Evolutionary conservation across 2,113 vertebrate species (phyloP), one percentile per base, ranked within the genome.

Genomic region (Mesocricetus auratus): DNA sequence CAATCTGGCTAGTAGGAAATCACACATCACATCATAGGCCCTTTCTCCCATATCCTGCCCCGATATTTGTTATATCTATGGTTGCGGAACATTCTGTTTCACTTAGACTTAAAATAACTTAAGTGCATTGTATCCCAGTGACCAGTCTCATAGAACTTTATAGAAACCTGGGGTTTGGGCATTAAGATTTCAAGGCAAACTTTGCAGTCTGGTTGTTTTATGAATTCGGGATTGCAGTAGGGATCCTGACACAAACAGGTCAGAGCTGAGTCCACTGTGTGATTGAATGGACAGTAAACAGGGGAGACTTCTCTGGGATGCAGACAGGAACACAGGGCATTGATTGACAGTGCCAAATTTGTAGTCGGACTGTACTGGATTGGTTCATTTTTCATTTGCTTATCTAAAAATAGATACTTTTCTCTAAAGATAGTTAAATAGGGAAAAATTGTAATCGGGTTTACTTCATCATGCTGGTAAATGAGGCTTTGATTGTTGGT

Each of bases 351-450:
- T 8, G 0, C 4, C 7, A 74, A 7, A 39, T 13, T 50, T 0
- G 19, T 17, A 1, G 5, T 22, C 69, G 53, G 86, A 78, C 31
- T 0, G 47, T 3, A 12, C 21, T 1, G 31, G n/a, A 13, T 71
- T 85, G 86, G 89, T 31, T 93, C 85, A 58, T 19, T 58, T 0
- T 50, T 91, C 12, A 7, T 31, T 71, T 22, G 22, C n/a, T 90
- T 45, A 45, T 79, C 89, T 66, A 58, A 66, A 92, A 86, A 88
- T 87, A 90, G 56, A 45, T 69, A 42, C 17, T 33, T 94, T 53
- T 45, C 56, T 88, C 50, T 17, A 3, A 21, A 89, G n/a, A 60
- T 16, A 42, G 5, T 85, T 94, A 74, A 74, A 19, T 31, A 21
- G 12, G 39, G 42, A 77, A 22, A 83, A 39, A 31, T 4, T 5